Evolutionary conservation across 2,797 vertebrate species (phyloP).

Genomic region (Platyrinchus mystaceus): DNA sequence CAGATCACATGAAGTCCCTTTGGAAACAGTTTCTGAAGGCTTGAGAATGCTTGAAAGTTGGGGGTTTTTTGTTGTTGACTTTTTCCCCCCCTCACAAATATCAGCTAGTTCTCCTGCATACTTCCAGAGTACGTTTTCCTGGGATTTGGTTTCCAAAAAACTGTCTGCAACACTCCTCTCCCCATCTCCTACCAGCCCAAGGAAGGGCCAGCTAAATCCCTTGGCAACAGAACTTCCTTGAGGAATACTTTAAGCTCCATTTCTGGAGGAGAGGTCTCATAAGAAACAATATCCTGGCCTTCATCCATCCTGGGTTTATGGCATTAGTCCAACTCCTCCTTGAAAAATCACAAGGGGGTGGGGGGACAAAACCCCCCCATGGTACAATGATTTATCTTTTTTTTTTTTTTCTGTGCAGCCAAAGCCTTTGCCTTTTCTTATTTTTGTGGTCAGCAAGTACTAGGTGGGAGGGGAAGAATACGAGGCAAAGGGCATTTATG

Average conservation of each 20-base stretch:
- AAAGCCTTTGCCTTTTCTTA: neutral
- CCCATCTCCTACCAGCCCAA: neutral
- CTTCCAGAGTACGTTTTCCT: neutral
- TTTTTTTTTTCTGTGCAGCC: neutral
- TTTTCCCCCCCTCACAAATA: neutral
- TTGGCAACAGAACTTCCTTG: neutral
- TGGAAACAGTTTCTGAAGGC: neutral
- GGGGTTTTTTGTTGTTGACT: neutral
- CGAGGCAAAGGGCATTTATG: neutral
- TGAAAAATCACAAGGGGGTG: neutral
- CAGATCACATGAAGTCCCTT: rapidly evolving
- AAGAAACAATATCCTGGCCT: neutral
- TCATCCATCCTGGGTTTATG: neutral
- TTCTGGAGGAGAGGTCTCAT: neutral
- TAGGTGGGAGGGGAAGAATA: neutral
- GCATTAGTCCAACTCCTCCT: neutral
- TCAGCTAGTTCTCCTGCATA: neutral
- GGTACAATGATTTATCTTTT: neutral
- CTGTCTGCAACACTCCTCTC: neutral
- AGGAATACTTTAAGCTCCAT: neutral
- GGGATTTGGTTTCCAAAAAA: neutral
- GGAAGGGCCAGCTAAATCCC: neutral
- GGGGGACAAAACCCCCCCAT: rapidly evolving
- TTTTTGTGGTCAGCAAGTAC: neutral
- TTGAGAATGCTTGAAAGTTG: neutral